Base-by-base conservation (phyloP, 2,797 vertebrate species). In the Zenarchopterus dispar region DNA sequence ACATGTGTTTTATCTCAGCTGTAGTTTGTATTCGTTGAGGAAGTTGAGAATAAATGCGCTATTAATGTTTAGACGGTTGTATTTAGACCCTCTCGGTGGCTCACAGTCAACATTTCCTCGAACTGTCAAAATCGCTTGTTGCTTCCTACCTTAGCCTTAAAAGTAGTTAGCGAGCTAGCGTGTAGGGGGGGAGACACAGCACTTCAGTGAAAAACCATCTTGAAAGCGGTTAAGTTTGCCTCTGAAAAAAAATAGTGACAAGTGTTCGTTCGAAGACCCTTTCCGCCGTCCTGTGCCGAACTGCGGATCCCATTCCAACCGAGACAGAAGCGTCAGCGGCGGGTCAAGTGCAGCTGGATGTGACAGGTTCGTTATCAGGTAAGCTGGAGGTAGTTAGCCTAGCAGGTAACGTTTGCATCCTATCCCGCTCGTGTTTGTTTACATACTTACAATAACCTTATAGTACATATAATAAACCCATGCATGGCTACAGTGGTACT, bases 41-140 rank as follows among this genome's bases (percentile, higher is more conserved):
- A 0, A 3, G 0, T 18, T 0, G 4, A 0, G 42, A 10, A 36
- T 47, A 44, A 45, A 19, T 0, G 4, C 13, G 55, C 45, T 48
- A 31, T 62, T 66, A 55, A 45, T 39, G 47, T 73, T 72, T 43
- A 18, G 0, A 60, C 3, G 1, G 0, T 6, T 1, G 8, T 5
- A 24, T 0, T 2, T 21, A 45, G 61, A 67, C 82, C 84, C 39
- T 41, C 70, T 4, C 17, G 3, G 42, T 22, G 54, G 53, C 50
- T 52, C 75, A 36, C 62, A 42, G 33, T 73, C 60, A 79, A 82
- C 80, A 67, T 84, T 83, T 62, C 84, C 80, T 80, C 65, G 78
- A 91, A 89, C 90, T 92, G 91, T 91, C 90, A 93, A 89, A 93
- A 89, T 88, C 86, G 91, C 91, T 92, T 93, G 91, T 93, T 93